Base-by-base conservation (phyloP, 2,113 vertebrate species). In the Psittacula cyanocephala region DNA sequence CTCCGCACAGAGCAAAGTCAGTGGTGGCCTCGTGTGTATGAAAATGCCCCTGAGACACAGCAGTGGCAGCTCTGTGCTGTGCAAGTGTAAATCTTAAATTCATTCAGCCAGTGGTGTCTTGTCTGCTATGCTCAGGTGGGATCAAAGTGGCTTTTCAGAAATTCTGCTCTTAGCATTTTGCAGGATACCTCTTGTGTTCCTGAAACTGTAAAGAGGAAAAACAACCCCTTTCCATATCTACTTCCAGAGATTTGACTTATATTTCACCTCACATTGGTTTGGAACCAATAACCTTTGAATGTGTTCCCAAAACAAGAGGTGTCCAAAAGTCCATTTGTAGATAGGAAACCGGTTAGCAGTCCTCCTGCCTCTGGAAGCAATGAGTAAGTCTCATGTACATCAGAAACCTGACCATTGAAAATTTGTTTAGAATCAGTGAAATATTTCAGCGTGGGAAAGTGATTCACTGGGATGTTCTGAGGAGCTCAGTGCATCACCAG, bases 11-110 rank as follows among this genome's bases (percentile, higher is more conserved):
- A 79, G 31, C 29, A 27, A 77, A 69, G 59, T 53, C 59, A 39
- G 44, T 1, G 3, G 53, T 89, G 53, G 46, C 59, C 53, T 93
- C 0, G 0, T 41, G 3, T 27, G 24, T 78, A 74, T 77, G 88
- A 82, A 94, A 83, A 94, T 83, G 82, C 79, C 75, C 68, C 69
- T 60, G 80, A 86, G 94, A 91, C 88, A 93, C 19, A 86, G 47
- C 35, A 25, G 47, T 74, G 81, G 52, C 19, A 7, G 72, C 82
- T 96, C 20, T 1, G 75, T 55, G 63, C 88, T 33, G 22, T 91
- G 64, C 77, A 60, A 78, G 80, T 92, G 83, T 84, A 86, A 94
- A 88, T 69, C 72, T 84, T 59, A 74, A 90, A 91, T 93, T 80
- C 88, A 84, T 84, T 92, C 80, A 91, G 88, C 77, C 89, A 90